Percentiles rank a stretch among this genome's conserved stretches.
Conservation (phyloP, 2,797 vertebrate species). For the Neoniphon sammara region DNA sequence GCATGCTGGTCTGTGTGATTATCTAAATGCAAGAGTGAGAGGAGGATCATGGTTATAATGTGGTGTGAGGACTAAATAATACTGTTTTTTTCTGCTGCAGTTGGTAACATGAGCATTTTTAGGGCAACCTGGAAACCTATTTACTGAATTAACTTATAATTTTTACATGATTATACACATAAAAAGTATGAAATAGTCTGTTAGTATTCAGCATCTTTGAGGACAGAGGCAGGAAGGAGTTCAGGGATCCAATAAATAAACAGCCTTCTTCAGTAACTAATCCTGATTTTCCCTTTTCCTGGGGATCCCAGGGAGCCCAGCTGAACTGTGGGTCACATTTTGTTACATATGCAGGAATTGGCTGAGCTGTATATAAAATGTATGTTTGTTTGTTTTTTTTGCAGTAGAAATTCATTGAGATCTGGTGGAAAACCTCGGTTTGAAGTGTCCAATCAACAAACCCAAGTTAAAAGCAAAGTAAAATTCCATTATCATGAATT, state of each 20-base stretch:
- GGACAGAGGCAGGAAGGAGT: not conserved
- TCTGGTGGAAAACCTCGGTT: too few species aligned
- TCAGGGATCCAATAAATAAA: not conserved
- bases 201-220: slow-evolving; percentile 19
- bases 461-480: too few species aligned
- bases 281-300: not conserved
- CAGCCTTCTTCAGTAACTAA: not conserved
- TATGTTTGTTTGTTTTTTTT: too few species aligned
- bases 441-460: too few species aligned
- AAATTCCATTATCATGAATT: too few species aligned
- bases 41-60: not conserved
- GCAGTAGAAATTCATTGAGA: too few species aligned
- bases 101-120: not conserved
- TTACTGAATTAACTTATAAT: not conserved
- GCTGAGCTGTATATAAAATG: too few species aligned
- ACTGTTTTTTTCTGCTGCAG: not conserved
- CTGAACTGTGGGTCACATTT: not conserved
- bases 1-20: slow-evolving; percentile 22
- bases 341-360: not conserved
- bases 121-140: not conserved
- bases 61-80: not conserved
- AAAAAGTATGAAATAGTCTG: not conserved
- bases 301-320: not conserved
- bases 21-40: slow-evolving; percentile 22
- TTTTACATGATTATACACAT: not conserved